These are phyloP conservation scores for Neotragus moschatus DNA, from an alignment of 2,113 vertebrate genomes.

Conservation along the genomic window DNA sequence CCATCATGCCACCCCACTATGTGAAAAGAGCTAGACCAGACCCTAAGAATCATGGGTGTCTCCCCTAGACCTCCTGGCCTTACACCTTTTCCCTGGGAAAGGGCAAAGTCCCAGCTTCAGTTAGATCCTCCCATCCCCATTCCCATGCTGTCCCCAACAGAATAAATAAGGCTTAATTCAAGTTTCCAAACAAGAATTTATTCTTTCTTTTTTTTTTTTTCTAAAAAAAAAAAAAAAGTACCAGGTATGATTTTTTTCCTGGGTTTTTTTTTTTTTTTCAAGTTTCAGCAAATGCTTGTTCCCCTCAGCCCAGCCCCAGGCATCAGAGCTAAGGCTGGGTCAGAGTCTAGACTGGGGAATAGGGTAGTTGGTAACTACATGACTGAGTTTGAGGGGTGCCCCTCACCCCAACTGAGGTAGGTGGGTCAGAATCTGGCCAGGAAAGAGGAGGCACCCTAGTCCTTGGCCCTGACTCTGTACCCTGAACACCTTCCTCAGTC, in stretches of 20 bases:
- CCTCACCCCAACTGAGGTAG: constrained; percentile 72
- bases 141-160: constrained; percentile 15
- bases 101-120: neutral
- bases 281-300: constrained; percentile 74
- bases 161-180: constrained; percentile 52
- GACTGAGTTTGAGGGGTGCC: constrained; percentile 57
- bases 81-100: neutral
- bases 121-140: neutral
- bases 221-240: constrained; percentile 46
- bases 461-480: constrained; percentile 66
- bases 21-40: neutral
- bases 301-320: constrained; percentile 58
- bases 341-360: constrained; percentile 53
- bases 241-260: constrained; percentile 56
- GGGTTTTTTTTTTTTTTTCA: constrained; percentile 71
- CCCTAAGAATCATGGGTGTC: neutral
- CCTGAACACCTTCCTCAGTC: constrained; percentile 65
- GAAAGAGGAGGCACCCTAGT: constrained; percentile 55
- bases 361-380: constrained; percentile 58
- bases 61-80: neutral
- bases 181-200: constrained; percentile 77
- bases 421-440: constrained; percentile 67
- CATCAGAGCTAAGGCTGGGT: constrained; percentile 52
- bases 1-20: neutral
- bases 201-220: constrained; percentile 50